Base-by-base conservation (phyloP, 2,113 vertebrate species). In the Pogona vitticeps region DNA sequence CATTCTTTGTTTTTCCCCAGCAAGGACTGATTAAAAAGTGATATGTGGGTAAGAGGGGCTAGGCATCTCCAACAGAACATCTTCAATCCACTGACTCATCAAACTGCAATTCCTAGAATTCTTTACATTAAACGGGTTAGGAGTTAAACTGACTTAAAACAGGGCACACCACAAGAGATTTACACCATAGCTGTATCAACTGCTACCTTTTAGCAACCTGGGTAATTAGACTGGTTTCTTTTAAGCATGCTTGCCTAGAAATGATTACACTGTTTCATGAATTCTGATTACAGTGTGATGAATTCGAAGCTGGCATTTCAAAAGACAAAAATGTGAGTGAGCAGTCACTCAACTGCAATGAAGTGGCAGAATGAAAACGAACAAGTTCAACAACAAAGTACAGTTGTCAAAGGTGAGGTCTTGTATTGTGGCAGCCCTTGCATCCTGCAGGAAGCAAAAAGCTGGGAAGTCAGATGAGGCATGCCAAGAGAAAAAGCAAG, bases 221-320 rank as follows among this genome's bases (percentile, higher is more conserved):
- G 84, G 65, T 12, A 93, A 91, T 71, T 87, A 87, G 73, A 59
- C 67, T 75, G 23, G 80, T 85, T 90, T 90, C 72, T 85, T 21
- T 88, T 91, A 56, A 76, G 10, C 26, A 6, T 0, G 18, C 40
- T 82, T 92, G 83, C 52, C 58, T 31, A 90, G 21, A 82, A 91
- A 83, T 14, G 10, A 68, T 1, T 2, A 1, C 15, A 86, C 46
- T 9, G 78, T 90, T n/a, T n/a, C n/a, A n/a, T n/a, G n/a, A n/a
- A n/a, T n/a, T n/a, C n/a, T 20, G 10, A 67, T 2, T 2, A 1
- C 15, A 86, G 58, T 8, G 79, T 90, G 81, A 68, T 84, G 15
- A 88, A 81, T 52, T 78, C 58, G 52, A 58, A 78, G 40, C 83
- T 59, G 84, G 38, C 63, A 91, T 38, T 85, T 88, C 84, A 80